Evolutionary conservation across 2,113 vertebrate genomes (phyloP).

Genomic region (Pipra filicauda): DNA sequence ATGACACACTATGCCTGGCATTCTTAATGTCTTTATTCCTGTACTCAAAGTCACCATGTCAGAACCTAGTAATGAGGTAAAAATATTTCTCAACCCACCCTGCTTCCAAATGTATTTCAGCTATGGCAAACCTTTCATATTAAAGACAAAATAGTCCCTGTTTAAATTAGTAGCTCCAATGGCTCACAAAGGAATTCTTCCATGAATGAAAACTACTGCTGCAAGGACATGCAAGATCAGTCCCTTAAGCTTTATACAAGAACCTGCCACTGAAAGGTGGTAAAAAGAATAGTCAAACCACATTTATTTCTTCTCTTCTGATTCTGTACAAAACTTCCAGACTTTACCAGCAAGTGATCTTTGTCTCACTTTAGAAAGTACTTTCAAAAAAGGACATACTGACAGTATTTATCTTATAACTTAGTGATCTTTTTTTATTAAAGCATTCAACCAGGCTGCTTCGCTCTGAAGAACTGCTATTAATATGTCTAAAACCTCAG

Average conservation of each 20-base stretch:
- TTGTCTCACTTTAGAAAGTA: background rate
- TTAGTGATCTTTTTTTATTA: background rate
- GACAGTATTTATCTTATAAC: background rate
- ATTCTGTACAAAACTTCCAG: background rate
- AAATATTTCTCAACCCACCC: background rate
- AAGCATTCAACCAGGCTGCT: background rate
- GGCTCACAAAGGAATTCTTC: background rate
- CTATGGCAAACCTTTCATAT: background rate
- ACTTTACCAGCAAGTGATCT: background rate
- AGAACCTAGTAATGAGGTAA: background rate
- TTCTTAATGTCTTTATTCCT: background rate
- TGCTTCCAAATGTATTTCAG: background rate
- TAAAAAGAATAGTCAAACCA: background rate
- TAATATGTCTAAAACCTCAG: background rate
- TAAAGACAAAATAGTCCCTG: background rate
- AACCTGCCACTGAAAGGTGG: background rate
- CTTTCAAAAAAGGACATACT: background rate
- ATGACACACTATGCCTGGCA: background rate
- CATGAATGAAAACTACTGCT: background rate
- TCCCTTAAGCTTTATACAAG: background rate
- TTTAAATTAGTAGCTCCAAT: background rate
- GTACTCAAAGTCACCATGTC: background rate
- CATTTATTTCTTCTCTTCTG: background rate
- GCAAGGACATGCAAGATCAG: background rate
- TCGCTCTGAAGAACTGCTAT: background rate